phyloP scores from a whole-genome alignment of 1,140 invertebrate species.

The Drosophila guanche region DNA sequence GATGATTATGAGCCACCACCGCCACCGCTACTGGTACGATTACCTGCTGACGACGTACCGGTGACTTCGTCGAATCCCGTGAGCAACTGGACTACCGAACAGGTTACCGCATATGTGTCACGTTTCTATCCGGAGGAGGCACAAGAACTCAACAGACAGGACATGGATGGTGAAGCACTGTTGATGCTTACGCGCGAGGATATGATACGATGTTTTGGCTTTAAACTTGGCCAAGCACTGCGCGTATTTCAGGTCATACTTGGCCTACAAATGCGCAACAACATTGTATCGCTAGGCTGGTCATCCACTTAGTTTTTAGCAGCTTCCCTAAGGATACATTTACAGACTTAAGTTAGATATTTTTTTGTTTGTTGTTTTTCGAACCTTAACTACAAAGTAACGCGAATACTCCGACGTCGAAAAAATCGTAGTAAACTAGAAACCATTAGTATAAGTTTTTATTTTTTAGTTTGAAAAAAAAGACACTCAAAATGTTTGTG shows the following conservation, averaged over 20 bases:
- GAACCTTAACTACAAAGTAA: too few relatives aligned
- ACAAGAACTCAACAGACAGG: slow-evolving; percentile 61
- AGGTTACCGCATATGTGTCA: slow-evolving; percentile 59
- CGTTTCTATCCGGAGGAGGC: slow-evolving; percentile 70
- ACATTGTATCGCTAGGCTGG: slow-evolving; percentile 57
- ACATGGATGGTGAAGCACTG: slow-evolving; percentile 75
- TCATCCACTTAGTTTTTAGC: slow-evolving; percentile 6
- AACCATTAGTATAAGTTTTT: too few relatives aligned
- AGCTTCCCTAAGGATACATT: slow-evolving; percentile 18
- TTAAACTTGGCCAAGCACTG: slow-evolving; percentile 76
- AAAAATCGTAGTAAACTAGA: too few relatives aligned
- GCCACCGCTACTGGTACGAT: too few relatives aligned
- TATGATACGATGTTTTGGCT: slow-evolving; percentile 65
- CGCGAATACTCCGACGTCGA: too few relatives aligned
- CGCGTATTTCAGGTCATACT: slow-evolving; percentile 69
- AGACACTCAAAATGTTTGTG: too few relatives aligned
- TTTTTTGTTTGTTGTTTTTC: too few relatives aligned
- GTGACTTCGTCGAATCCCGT: slow-evolving; percentile 11
- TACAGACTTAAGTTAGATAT: too few relatives aligned
- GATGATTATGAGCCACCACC: background rate
- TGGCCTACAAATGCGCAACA: slow-evolving; percentile 50
- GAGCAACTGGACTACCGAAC: slow-evolving; percentile 60
- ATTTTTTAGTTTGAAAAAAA: too few relatives aligned
- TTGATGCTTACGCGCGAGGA: slow-evolving; percentile 72
- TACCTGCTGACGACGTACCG: too few relatives aligned